A percentile compares a stretch with the other conserved stretches of the same genome.
Evolutionary conservation across 2,113 vertebrate species (phyloP).

Genomic region (Albula goreensis): DNA sequence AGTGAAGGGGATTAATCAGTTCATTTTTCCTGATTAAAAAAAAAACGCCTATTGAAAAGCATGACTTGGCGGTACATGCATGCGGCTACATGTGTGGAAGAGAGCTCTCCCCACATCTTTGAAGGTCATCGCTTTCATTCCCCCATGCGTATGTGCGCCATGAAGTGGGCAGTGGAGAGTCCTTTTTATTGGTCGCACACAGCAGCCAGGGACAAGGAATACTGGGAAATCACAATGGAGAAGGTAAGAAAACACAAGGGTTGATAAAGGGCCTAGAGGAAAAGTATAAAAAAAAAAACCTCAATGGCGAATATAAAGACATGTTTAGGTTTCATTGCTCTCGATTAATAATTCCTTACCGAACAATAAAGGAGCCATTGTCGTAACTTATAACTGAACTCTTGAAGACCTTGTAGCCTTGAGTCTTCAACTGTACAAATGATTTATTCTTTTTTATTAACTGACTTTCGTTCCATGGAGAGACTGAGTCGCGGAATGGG

Average conservation of each 20-base stretch:
- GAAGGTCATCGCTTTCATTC: conserved; percentile 19
- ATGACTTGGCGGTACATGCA: not conserved
- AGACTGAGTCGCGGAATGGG: not conserved
- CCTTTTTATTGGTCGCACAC: conserved; percentile 9
- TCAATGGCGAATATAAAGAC: not conserved
- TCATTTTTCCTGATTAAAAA: not conserved
- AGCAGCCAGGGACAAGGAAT: not conserved
- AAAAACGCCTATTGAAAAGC: not conserved
- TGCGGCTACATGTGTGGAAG: not conserved
- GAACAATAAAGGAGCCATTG: not conserved
- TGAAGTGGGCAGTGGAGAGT: conserved; percentile 12
- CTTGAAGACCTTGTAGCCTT: not conserved
- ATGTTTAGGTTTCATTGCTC: not conserved
- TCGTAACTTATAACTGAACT: not conserved
- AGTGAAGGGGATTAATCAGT: not conserved
- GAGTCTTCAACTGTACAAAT: not conserved
- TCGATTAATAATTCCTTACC: not conserved
- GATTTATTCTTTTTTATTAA: not conserved
- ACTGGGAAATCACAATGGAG: not conserved
- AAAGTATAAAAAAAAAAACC: too few species aligned
- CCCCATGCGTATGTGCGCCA: not conserved
- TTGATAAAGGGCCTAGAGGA: not conserved
- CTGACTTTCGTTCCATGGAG: not conserved
- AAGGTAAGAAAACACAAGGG: not conserved
- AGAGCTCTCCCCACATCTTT: not conserved